A percentile compares a stretch with the other conserved stretches of the same genome.
These are phyloP conservation scores for Congeria kusceri DNA, from an alignment of 2,888 invertebrate genomes.

Conservation along the genomic window DNA sequence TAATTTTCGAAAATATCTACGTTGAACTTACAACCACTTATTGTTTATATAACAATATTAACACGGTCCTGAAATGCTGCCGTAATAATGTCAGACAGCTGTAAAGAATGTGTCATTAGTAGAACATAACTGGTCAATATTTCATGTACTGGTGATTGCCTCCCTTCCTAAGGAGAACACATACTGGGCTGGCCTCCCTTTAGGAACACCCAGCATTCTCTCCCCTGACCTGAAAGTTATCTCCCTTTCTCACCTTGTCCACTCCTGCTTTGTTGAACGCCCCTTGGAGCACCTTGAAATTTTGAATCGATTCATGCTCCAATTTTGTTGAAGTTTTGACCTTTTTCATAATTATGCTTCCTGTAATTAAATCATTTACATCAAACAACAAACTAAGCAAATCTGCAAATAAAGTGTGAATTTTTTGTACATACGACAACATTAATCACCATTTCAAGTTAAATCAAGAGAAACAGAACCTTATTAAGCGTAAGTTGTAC, in stretches of 20 bases:
- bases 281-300: constrained; percentile 98
- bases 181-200: constrained; percentile 3
- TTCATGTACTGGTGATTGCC: not conserved
- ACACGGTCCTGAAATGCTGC: no score
- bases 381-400: not conserved
- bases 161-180: constrained; percentile 1
- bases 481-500: no score
- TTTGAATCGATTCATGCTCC: constrained; percentile 99
- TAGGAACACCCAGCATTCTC: not conserved
- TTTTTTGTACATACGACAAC: no score
- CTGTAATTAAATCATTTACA: constrained; percentile 75
- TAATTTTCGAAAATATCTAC: no score
- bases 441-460: no score
- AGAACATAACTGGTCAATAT: constrained; percentile 1
- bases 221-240: constrained; percentile 13
- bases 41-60: no score
- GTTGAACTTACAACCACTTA: no score
- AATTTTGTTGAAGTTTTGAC: constrained; percentile 99
- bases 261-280: constrained; percentile 98
- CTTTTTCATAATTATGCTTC: constrained; percentile 90
- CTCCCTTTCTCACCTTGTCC: constrained; percentile 93
- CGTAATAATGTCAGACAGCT: not conserved
- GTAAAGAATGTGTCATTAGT: constrained; percentile 28
- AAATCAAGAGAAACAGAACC: no score
- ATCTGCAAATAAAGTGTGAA: not conserved